phyloP scores from a whole-genome alignment of 2,888 invertebrate genomes.

The Meiosimyza decipiens region DNA sequence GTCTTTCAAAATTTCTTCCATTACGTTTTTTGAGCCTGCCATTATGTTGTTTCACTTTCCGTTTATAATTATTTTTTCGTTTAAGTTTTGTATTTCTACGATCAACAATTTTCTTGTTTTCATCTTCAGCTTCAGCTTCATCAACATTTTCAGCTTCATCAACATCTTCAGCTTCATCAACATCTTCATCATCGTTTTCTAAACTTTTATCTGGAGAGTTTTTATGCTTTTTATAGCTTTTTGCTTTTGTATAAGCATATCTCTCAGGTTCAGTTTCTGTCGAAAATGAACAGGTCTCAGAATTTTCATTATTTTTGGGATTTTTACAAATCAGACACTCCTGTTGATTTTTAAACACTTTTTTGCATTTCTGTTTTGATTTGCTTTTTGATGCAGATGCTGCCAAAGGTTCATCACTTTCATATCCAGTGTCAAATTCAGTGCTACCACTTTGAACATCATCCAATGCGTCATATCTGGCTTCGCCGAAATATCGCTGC shows the following conservation, averaged over 20 bases:
- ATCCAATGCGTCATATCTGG: conserved; percentile 61
- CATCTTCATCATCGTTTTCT: conserved; percentile 66
- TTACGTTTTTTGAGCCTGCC: background rate
- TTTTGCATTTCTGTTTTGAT: conserved; percentile 68
- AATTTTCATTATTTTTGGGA: conserved; percentile 79
- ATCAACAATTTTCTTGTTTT: background rate
- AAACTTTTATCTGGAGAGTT: conserved; percentile 52
- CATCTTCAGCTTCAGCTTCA: background rate
- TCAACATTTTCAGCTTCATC: conserved; percentile 35
- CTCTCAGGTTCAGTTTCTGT: conserved; percentile 78
- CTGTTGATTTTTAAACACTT: conserved; percentile 72
- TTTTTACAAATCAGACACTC: conserved; percentile 80
- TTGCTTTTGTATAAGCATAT: conserved; percentile 75
- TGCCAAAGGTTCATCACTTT: conserved; percentile 25
- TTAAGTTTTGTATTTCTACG: background rate
- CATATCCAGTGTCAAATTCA: conserved; percentile 37
- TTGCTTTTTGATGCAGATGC: conserved; percentile 40
- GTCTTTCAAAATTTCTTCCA: conserved; percentile 13
- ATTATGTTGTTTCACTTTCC: background rate
- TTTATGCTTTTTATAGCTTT: conserved; percentile 55
- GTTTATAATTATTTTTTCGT: conserved; percentile 25
- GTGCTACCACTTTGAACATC: conserved; percentile 30
- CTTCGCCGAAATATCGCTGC: conserved; percentile 65
- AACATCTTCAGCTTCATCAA: background rate
- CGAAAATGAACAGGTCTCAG: conserved; percentile 83